Conservation (phyloP, 2,797 vertebrate genomes). For the Microhierax caerulescens region DNA sequence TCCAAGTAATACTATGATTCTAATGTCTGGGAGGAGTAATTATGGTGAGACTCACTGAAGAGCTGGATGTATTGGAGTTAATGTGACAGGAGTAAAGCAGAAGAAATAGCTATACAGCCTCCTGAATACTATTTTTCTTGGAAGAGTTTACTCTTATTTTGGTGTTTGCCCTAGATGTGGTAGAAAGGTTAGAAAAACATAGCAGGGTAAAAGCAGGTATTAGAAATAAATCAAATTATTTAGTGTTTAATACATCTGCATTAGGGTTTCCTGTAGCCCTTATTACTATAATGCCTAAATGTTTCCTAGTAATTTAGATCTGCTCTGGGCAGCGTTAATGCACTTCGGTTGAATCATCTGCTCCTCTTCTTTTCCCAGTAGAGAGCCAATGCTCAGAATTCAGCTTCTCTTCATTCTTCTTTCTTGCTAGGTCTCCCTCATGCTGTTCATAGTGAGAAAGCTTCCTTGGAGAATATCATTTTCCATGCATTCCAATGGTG, state of each 20-base stretch:
- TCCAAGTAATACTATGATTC: not conserved
- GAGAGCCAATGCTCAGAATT: not conserved
- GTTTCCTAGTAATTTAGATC: not conserved
- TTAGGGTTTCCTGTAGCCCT: not conserved
- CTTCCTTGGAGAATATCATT: not conserved
- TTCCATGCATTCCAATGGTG: not conserved
- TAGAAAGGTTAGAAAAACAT: not conserved
- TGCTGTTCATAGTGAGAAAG: not conserved
- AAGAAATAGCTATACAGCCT: not conserved
- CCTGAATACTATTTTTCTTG: not conserved
- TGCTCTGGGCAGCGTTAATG: not conserved
- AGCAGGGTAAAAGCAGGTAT: not conserved
- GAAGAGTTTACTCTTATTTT: not conserved
- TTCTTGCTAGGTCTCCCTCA: not conserved
- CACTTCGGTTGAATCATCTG: not conserved
- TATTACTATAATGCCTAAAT: not conserved
- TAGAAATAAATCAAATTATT: conserved; percentile 23
- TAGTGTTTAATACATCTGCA: conserved; percentile 8
- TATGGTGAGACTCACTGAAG: not conserved
- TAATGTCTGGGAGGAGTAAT: not conserved
- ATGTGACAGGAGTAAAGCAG: not conserved
- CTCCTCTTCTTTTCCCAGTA: not conserved
- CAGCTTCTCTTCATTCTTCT: not conserved
- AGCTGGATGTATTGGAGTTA: not conserved
- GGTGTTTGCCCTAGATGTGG: not conserved